Evolutionary conservation across 2,888 invertebrate species (phyloP).

Genomic region (Epistrophella euchroma): DNA sequence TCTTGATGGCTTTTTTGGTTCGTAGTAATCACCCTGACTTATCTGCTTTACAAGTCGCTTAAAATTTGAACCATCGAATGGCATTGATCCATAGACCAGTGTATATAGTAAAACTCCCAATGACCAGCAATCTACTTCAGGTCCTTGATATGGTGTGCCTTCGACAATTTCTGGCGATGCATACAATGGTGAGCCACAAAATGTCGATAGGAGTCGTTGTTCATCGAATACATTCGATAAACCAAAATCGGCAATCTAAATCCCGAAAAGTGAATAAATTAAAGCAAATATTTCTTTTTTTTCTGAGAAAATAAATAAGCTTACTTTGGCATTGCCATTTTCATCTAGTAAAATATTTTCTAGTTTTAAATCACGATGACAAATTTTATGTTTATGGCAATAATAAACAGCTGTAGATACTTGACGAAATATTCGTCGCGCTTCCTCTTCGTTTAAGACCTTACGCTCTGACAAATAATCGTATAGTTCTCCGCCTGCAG

Average conservation of each 20-base stretch:
- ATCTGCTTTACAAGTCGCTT: slow-evolving; percentile 98
- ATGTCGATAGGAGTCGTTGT: slow-evolving; percentile 93
- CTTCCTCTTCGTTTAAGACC: slow-evolving; percentile 95
- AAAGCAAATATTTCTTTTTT: not conserved
- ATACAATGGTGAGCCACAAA: slow-evolving; percentile 98
- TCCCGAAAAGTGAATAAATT: not conserved
- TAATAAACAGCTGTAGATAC: slow-evolving; percentile 98
- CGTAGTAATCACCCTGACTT: slow-evolving; percentile 98
- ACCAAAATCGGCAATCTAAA: slow-evolving; percentile 98
- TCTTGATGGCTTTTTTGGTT: slow-evolving; percentile 96
- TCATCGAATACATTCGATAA: slow-evolving; percentile 98
- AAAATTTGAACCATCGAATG: slow-evolving; percentile 99
- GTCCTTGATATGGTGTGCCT: slow-evolving; percentile 98
- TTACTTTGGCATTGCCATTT: slow-evolving; percentile 96
- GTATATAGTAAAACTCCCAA: slow-evolving; percentile 98
- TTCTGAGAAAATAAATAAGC: slow-evolving; percentile 67
- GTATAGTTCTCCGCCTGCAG: slow-evolving; percentile 98
- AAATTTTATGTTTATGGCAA: slow-evolving; percentile 99
- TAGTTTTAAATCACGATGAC: slow-evolving; percentile 97
- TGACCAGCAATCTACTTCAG: slow-evolving; percentile 98
- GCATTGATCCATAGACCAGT: slow-evolving; percentile 99
- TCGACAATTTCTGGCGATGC: slow-evolving; percentile 99
- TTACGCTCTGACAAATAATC: slow-evolving; percentile 97
- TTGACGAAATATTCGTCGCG: slow-evolving; percentile 96
- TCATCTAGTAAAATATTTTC: slow-evolving; percentile 97